These are phyloP conservation scores for Lasioglossum zephyrum DNA, from an alignment of 2,888 invertebrate genomes.

Conservation along the genomic window DNA sequence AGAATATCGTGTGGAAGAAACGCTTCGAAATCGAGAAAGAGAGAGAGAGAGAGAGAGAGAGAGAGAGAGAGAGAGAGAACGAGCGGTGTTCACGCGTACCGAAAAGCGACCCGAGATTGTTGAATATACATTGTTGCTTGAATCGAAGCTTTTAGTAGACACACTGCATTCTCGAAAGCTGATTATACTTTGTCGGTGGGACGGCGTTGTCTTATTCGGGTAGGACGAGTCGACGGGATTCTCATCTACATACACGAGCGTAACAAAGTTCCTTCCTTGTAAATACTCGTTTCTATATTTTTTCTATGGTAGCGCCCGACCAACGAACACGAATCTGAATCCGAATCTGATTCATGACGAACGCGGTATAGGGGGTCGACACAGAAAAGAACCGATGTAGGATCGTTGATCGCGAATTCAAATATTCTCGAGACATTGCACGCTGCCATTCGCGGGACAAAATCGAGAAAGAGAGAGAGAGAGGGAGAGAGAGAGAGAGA, in stretches of 20 bases:
- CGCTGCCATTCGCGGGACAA: not conserved
- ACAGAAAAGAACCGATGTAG: not conserved
- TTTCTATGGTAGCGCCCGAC: constrained; percentile 68
- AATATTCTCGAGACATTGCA: constrained; percentile 3
- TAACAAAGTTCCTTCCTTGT: constrained; percentile 71
- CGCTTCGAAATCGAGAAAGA: not conserved
- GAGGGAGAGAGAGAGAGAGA: not conserved
- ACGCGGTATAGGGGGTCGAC: constrained; percentile 3
- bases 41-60: not conserved
- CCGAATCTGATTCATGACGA: constrained; percentile 23
- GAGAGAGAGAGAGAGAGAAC: not conserved
- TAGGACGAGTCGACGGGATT: constrained; percentile 52
- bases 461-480: not conserved
- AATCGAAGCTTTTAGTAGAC: constrained; percentile 56
- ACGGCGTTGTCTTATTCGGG: constrained; percentile 9
- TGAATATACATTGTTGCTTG: constrained; percentile 61
- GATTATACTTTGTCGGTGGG: constrained; percentile 40
- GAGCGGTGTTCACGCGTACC: constrained; percentile 5
- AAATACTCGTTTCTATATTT: constrained; percentile 73
- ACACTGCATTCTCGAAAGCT: constrained; percentile 44
- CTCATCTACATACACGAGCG: constrained; percentile 52
- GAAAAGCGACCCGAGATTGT: constrained; percentile 44
- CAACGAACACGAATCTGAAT: constrained; percentile 58
- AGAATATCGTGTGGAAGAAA: not conserved
- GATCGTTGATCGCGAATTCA: not conserved